phyloP scores from a whole-genome alignment of 1,140 invertebrate genomes.

The Lordiphosa stackelbergi region DNA sequence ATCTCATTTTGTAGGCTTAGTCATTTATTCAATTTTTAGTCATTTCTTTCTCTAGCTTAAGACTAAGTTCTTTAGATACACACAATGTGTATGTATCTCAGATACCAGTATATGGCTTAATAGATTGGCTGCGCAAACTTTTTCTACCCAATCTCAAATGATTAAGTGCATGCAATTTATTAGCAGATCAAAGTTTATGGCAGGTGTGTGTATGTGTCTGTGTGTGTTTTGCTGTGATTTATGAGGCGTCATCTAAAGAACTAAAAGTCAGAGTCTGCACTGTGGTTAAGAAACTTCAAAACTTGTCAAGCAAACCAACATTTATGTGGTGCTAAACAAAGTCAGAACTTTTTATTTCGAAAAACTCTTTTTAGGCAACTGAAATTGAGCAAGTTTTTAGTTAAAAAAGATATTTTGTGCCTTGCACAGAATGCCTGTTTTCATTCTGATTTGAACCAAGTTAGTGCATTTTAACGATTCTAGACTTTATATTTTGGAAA shows the following conservation, averaged over 20 bases:
- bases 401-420: too few species aligned
- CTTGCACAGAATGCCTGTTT: too few species aligned
- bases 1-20: conserved; percentile 1
- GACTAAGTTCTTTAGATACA: conserved; percentile 41
- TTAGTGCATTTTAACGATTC: too few species aligned
- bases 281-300: neutral
- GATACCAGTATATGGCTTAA: conserved; percentile 7
- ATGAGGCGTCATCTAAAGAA: conserved; percentile 30
- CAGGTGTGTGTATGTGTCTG: conserved; percentile 16
- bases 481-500: too few species aligned
- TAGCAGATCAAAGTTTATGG: conserved; percentile 67
- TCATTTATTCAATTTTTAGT: conserved; percentile 47
- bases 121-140: conserved; percentile 24
- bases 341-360: too few species aligned
- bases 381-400: too few species aligned
- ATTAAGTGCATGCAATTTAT: conserved; percentile 64
- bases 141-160: conserved; percentile 49
- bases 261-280: conserved; percentile 15
- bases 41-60: conserved; percentile 20
- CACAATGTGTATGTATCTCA: conserved; percentile 18
- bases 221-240: conserved; percentile 36
- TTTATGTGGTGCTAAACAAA: neutral
- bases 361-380: too few species aligned
- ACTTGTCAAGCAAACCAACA: neutral
- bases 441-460: too few species aligned